Evolutionary conservation across 2,113 vertebrate genomes (phyloP).

Genomic region (Rostratula benghalensis): DNA sequence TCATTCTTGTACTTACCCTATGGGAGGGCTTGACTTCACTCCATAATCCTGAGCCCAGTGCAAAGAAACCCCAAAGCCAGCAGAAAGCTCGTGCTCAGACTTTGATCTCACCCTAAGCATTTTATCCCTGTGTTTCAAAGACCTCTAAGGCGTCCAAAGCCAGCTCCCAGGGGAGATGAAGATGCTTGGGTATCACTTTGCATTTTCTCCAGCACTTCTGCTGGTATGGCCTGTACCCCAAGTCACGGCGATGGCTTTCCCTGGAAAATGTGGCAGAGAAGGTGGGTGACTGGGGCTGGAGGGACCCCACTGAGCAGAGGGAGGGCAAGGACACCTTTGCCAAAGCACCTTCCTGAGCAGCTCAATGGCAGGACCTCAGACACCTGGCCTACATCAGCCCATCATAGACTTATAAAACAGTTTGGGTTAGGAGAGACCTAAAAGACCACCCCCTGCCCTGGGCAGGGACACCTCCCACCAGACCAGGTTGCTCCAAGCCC

Average conservation of each 20-base stretch:
- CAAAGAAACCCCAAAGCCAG: not conserved
- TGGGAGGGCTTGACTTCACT: not conserved
- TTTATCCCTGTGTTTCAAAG: fast-evolving
- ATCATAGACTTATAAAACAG: not conserved
- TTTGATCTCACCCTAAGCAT: not conserved
- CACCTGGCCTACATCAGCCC: not conserved
- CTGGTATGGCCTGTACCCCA: not conserved
- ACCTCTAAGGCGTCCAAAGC: not conserved
- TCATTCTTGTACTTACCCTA: not conserved
- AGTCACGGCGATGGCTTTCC: not conserved
- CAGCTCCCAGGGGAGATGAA: not conserved
- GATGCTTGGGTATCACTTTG: not conserved
- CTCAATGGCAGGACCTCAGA: not conserved
- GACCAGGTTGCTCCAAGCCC: not conserved
- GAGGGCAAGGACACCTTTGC: not conserved
- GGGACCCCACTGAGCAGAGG: fast-evolving
- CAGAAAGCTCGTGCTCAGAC: not conserved
- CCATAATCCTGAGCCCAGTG: not conserved
- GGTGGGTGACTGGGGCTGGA: not conserved
- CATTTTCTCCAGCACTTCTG: not conserved
- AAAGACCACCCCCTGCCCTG: not conserved
- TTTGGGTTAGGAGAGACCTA: not conserved
- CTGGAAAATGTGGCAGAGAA: fast-evolving
- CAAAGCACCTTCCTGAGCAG: not conserved
- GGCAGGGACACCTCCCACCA: not conserved